A percentile compares a stretch with the other conserved stretches of the same genome.
phyloP scores from a whole-genome alignment of 2,888 invertebrate species.

The Eristalis intricaria region DNA sequence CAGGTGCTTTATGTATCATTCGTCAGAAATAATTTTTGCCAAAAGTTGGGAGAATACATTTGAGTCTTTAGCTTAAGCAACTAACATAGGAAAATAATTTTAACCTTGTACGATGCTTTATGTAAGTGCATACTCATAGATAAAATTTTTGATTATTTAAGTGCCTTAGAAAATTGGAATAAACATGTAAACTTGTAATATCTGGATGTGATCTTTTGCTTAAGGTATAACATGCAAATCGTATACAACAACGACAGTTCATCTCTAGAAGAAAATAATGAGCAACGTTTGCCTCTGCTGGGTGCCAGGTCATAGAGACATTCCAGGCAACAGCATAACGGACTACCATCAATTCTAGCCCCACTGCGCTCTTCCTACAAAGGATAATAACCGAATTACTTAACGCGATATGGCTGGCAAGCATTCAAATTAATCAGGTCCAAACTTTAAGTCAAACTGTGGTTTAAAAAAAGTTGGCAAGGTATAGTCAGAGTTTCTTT shows the following conservation, averaged over 20 bases:
- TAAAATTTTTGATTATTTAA: constrained; percentile 61
- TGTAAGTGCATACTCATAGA: constrained; percentile 24
- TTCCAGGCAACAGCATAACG: too few species aligned
- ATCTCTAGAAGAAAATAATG: too few species aligned
- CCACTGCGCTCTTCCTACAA: too few species aligned
- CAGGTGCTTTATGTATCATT: constrained; percentile 44
- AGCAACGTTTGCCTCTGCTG: not conserved
- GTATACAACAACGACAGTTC: too few species aligned
- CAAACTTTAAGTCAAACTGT: too few species aligned
- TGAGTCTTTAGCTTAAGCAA: not conserved
- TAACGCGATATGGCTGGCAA: too few species aligned
- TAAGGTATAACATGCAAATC: not conserved
- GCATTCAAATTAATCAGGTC: too few species aligned
- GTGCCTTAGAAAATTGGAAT: constrained; percentile 49
- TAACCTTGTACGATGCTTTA: constrained; percentile 1
- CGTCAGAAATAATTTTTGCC: constrained; percentile 7
- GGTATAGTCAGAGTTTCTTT: too few species aligned
- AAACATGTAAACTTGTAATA: constrained; percentile 3
- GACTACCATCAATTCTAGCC: too few species aligned
- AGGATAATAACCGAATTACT: too few species aligned
- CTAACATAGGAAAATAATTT: constrained; percentile 36
- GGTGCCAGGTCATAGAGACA: too few species aligned
- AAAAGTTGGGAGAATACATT: not conserved
- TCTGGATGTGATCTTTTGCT: not conserved
- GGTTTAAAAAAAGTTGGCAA: too few species aligned